These are phyloP conservation scores for Prietella phreatophila DNA, from an alignment of 2,113 vertebrate species.

Conservation along the genomic window DNA sequence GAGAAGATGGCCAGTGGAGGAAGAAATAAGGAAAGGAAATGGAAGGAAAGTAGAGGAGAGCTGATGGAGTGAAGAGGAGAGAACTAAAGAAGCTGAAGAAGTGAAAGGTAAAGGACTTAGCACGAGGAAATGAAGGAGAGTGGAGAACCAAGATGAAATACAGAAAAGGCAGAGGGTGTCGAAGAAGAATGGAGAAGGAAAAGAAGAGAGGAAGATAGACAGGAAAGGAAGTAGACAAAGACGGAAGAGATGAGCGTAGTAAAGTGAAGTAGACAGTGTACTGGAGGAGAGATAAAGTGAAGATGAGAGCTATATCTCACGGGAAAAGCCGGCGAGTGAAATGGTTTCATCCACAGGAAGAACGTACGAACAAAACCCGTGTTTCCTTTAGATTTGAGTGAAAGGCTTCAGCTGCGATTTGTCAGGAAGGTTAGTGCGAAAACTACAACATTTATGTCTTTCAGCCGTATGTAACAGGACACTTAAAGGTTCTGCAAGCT, in stretches of 20 bases:
- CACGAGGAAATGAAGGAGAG: not conserved
- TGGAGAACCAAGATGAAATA: too few species aligned
- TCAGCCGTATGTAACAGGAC: not conserved
- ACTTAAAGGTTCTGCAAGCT: not conserved
- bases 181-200: not conserved
- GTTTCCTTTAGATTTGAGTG: not conserved
- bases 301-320: not conserved
- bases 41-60: not conserved
- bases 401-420: not conserved
- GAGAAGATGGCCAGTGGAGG: not conserved
- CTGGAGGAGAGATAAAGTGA: not conserved
- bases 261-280: not conserved
- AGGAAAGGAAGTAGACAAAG: not conserved
- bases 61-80: not conserved
- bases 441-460: not conserved
- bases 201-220: not conserved
- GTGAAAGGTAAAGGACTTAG: not conserved
- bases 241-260: not conserved
- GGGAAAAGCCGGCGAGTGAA: not conserved
- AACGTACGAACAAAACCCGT: not conserved
- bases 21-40: not conserved
- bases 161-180: not conserved
- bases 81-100: not conserved
- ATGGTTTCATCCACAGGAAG: not conserved
- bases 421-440: not conserved